Conservation (phyloP, 2,888 invertebrate genomes). For the Caenorhabditis afra region DNA sequence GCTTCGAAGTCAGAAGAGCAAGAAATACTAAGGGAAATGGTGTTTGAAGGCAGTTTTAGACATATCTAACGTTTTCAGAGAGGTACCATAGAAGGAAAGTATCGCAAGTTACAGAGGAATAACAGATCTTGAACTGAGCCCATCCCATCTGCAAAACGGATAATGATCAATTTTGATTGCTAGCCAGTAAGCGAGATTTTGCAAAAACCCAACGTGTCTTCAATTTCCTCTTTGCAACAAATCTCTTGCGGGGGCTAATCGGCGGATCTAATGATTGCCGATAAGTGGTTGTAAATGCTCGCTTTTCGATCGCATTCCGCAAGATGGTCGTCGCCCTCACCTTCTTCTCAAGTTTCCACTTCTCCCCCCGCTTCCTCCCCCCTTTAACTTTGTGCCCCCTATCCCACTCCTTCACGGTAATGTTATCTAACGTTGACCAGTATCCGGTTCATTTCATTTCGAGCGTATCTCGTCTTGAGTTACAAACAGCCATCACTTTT, state of each 20-base stretch:
- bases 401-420: constrained; percentile 26
- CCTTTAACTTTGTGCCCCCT: constrained; percentile 13
- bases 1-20: not conserved
- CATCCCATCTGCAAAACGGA: too few species aligned
- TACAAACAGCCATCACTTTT: not conserved
- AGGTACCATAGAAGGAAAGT: too few species aligned
- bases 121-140: too few species aligned
- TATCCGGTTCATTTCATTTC: constrained; percentile 22
- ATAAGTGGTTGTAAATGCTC: constrained; percentile 52
- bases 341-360: constrained; percentile 48
- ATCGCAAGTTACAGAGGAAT: too few species aligned
- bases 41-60: too few species aligned
- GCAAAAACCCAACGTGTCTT: not conserved
- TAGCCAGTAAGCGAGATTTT: too few species aligned
- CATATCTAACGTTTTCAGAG: too few species aligned
- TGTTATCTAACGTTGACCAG: constrained; percentile 49
- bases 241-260: constrained; percentile 17
- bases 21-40: not conserved
- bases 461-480: not conserved
- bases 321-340: constrained; percentile 30
- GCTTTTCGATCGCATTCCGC: constrained; percentile 31
- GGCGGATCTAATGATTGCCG: constrained; percentile 33
- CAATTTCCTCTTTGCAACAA: not conserved
- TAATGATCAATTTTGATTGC: too few species aligned
- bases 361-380: constrained; percentile 4